A percentile compares a stretch with the other conserved stretches of the same genome.
phyloP scores from a whole-genome alignment of 2,113 vertebrate species.

The Pterocles gutturalis region DNA sequence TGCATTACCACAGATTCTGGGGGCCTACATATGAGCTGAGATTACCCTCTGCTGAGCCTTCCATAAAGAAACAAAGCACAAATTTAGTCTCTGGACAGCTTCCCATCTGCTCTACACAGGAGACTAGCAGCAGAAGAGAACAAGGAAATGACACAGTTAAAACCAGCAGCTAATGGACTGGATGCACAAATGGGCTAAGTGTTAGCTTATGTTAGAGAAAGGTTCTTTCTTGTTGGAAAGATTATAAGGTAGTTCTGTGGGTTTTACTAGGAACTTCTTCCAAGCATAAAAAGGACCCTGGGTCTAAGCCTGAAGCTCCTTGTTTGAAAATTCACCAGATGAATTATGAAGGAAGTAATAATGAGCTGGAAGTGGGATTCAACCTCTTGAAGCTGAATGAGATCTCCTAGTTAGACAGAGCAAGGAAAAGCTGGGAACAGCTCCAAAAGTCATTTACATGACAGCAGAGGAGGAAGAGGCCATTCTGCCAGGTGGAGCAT shows the following conservation, averaged over 20 bases:
- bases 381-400: background rate
- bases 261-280: background rate
- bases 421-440: background rate
- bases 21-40: background rate
- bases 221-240: background rate
- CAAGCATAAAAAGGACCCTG: background rate
- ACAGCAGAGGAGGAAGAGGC: rapidly evolving
- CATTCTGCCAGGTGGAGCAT: background rate
- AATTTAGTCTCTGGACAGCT: background rate
- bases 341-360: background rate
- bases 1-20: background rate
- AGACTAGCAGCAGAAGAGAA: background rate
- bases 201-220: background rate
- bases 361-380: background rate
- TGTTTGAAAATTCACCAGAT: background rate
- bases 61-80: background rate
- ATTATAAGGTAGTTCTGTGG: background rate
- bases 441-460: background rate
- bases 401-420: background rate
- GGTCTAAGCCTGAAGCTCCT: background rate
- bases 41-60: background rate
- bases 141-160: background rate
- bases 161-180: background rate
- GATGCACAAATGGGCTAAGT: background rate
- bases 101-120: background rate